Base-by-base conservation (phyloP, 2,113 vertebrate genomes). In the Aythya baeri region DNA sequence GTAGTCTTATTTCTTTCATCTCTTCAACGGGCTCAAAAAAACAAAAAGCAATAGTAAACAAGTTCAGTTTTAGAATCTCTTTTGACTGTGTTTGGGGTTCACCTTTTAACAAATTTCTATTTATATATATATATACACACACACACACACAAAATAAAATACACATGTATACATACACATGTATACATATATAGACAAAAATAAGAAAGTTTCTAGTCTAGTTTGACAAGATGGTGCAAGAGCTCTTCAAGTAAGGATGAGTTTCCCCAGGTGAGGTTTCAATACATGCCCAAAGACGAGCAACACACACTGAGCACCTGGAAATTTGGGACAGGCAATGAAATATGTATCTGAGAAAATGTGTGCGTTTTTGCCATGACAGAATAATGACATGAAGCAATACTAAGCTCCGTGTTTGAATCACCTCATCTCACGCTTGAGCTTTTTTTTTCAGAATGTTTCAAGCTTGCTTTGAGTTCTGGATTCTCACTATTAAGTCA, bases 331-430 rank as follows among this genome's bases (percentile, higher is more conserved):
- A 73, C 2, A 61, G 41, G 67, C 71, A 73, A 25, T 3, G 44
- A 49, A 92, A 76, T 11, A 79, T 0, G 0, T 16, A 82, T 22
- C 46, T 54, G 43, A 89, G 58, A 76, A 94, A 79, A 34, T 11
- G 34, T 1, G 34, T 1, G 20, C 1, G 1, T 61, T 68, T 54
- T 3, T 34, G 74, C 72, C 59, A 15, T 0, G 49, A 73, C 32
- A 79, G 50, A 9, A 5, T 10, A 6, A 36, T 4, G 73, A 52
- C 17, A 66, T 63, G 8, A 52, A 44, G 46, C 34, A 62, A 27
- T 0, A 75, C 18, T 38, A 81, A 83, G 38, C 58, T 81, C 57
- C 6, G 41, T 6, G 21, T 50, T 86, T n/a, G 36, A 88, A 75
- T 17, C 31, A 77, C 7, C 55, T 26, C 67, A 55, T 26, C 71